Percentiles rank a stretch among this genome's conserved stretches.
phyloP scores from a whole-genome alignment of 2,113 vertebrate genomes.

The Hymenochirus boettgeri region DNA sequence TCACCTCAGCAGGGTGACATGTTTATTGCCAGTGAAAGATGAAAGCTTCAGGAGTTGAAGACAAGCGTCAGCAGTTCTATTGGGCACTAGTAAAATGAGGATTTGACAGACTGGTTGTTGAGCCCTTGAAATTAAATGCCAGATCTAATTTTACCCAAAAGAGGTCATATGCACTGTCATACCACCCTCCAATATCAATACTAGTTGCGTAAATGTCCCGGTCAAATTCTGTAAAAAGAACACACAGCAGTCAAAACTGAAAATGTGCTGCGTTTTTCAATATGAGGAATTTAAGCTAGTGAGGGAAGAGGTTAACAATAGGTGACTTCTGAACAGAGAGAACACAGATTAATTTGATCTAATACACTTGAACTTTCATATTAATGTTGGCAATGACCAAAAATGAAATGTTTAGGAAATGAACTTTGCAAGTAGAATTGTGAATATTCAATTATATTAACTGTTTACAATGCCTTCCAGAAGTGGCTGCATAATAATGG shows the following conservation, averaged over 20 bases:
- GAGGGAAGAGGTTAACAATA: not conserved
- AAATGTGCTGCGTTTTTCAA: not conserved
- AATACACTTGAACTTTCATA: not conserved
- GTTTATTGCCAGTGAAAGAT: slow-evolving; percentile 88
- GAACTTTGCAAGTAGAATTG: no score
- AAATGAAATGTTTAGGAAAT: not conserved
- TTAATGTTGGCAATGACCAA: not conserved
- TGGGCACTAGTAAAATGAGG: slow-evolving; percentile 73
- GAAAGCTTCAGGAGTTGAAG: slow-evolving; percentile 74
- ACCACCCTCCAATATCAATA: slow-evolving; percentile 59
- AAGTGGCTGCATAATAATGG: not conserved
- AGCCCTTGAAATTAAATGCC: slow-evolving; percentile 77
- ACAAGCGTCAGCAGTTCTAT: slow-evolving; percentile 75
- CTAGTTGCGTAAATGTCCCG: slow-evolving; percentile 63
- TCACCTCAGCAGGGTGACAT: slow-evolving; percentile 87
- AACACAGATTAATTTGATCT: not conserved
- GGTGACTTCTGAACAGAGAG: not conserved
- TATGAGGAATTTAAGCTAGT: not conserved
- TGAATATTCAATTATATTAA: not conserved
- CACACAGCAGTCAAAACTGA: not conserved
- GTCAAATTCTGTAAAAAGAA: slow-evolving; percentile 42
- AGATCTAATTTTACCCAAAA: slow-evolving; percentile 78
- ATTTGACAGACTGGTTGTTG: slow-evolving; percentile 71
- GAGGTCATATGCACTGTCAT: slow-evolving; percentile 67
- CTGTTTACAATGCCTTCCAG: slow-evolving; percentile 5